phyloP scores from a whole-genome alignment of 2,113 vertebrate genomes.

The Bubo bubo region DNA sequence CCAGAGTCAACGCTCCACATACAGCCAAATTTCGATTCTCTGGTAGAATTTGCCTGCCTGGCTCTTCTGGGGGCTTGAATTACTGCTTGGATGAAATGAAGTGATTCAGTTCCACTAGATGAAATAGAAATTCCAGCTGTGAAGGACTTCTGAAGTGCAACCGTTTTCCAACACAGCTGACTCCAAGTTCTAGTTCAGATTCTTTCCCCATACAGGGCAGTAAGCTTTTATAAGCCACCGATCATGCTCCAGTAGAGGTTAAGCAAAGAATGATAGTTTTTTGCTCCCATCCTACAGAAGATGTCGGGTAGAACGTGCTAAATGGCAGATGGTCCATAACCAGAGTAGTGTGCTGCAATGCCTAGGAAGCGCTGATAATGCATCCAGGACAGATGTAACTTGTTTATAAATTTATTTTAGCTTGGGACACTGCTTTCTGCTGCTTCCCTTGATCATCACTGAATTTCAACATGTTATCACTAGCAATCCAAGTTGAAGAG shows the following conservation, averaged over 20 bases:
- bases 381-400: neutral
- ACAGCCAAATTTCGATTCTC: neutral
- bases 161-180: neutral
- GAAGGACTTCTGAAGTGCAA: neutral
- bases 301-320: neutral
- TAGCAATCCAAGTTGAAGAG: neutral
- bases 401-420: neutral
- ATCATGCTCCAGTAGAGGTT: neutral
- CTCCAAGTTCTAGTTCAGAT: neutral
- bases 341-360: neutral
- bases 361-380: neutral
- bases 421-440: neutral
- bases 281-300: neutral
- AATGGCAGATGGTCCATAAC: neutral
- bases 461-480: neutral
- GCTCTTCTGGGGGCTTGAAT: neutral
- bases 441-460: neutral
- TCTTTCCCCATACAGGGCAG: neutral
- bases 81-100: neutral
- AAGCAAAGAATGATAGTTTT: neutral
- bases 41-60: neutral
- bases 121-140: neutral
- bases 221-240: neutral
- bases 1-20: neutral
- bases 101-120: neutral